Evolutionary conservation across 2,888 invertebrate species (phyloP).

Genomic region (Erannis defoliaria): DNA sequence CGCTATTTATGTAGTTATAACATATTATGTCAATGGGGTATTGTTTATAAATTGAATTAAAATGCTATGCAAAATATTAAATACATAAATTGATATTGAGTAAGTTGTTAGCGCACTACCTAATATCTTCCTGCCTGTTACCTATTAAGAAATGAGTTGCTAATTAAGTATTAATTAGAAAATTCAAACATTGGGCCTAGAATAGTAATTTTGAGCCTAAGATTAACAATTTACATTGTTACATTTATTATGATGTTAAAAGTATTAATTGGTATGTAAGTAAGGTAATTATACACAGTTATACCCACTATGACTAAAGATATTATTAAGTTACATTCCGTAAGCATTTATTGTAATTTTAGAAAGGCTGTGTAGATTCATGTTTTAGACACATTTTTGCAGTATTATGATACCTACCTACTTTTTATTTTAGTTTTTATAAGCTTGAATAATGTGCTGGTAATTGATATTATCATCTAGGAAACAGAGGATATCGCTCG

Average conservation of each 20-base stretch:
- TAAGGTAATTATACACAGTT: conserved; percentile 16
- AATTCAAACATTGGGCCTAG: not conserved
- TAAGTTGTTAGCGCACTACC: not conserved
- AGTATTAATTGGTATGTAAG: conserved; percentile 23
- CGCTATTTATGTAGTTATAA: too few relatives aligned
- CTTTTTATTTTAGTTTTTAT: conserved; percentile 9
- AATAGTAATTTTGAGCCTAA: conserved; percentile 10
- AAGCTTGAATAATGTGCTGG: not conserved
- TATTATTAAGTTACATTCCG: conserved; percentile 23
- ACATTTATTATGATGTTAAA: conserved; percentile 12
- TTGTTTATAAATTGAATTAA: too few relatives aligned
- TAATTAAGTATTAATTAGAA: conserved; percentile 5
- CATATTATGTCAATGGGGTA: too few relatives aligned
- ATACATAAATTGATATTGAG: not conserved
- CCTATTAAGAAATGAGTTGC: not conserved
- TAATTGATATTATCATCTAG: conserved; percentile 7
- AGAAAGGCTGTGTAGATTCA: conserved; percentile 56
- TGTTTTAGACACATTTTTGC: conserved; percentile 20
- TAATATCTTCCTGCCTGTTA: not conserved
- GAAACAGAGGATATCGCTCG: too few relatives aligned
- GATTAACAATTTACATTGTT: conserved; percentile 13
- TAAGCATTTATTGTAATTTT: conserved; percentile 53
- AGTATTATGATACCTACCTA: conserved; percentile 34
- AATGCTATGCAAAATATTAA: too few relatives aligned
- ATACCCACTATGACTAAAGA: conserved; percentile 1